A percentile compares a stretch with the other conserved stretches of the same genome.
Conservation (phyloP, 2,888 invertebrate genomes). For the Athetis lepigone region DNA sequence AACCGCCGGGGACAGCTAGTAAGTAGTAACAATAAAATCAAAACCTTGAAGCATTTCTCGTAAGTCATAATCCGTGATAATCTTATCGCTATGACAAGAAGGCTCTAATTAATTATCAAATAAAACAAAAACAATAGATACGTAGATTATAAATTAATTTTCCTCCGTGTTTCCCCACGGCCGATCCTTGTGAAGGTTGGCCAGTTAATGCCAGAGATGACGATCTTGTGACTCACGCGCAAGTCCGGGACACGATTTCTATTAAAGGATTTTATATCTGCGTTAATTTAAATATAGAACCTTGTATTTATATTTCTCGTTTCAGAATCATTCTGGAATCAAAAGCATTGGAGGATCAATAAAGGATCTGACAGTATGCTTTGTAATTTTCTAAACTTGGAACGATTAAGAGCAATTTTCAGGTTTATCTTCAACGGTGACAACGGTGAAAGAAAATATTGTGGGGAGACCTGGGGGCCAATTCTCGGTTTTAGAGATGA, state of each 20-base stretch:
- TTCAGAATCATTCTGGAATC: no score
- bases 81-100: conserved; percentile 39
- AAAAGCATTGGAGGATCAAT: no score
- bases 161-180: conserved; percentile 41
- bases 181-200: conserved; percentile 42
- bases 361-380: no score
- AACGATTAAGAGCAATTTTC: no score
- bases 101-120: conserved; percentile 30
- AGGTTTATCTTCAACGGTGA: no score
- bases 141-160: conserved; percentile 28
- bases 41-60: conserved; percentile 37
- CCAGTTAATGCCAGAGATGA: conserved; percentile 36
- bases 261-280: conserved; percentile 9
- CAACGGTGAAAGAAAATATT: no score
- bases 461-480: no score
- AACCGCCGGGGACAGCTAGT: no score
- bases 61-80: conserved; percentile 37
- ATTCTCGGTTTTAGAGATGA: no score
- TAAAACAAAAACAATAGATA: conserved; percentile 43
- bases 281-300: background rate
- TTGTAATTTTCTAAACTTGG: no score
- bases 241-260: conserved; percentile 59
- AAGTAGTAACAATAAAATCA: conserved; percentile 18
- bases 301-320: no score
- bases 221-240: conserved; percentile 48